Percentiles rank a stretch among this genome's conserved stretches.
Evolutionary conservation across 2,888 invertebrate genomes (phyloP).

Genomic region (Trissolcus brochymenae): DNA sequence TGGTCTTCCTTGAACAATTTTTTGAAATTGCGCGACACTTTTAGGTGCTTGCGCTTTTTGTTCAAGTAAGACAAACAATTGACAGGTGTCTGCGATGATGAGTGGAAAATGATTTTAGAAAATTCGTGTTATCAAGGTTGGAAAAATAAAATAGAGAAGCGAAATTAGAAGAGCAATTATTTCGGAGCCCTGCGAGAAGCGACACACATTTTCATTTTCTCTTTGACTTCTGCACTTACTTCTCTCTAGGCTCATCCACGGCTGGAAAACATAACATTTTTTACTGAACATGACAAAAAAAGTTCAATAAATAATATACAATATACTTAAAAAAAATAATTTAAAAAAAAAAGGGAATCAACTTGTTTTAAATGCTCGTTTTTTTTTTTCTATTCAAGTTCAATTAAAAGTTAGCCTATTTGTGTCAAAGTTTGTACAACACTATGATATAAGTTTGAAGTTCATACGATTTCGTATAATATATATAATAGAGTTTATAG

Average conservation of each 20-base stretch:
- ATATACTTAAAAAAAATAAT: too few relatives aligned
- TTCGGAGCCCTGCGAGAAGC: constrained; percentile 66
- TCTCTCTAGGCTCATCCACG: constrained; percentile 96
- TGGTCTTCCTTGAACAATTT: constrained; percentile 12
- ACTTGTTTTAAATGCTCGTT: too few relatives aligned
- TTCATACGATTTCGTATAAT: too few relatives aligned
- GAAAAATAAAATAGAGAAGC: constrained; percentile 16
- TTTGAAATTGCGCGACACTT: background rate
- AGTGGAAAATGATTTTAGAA: background rate
- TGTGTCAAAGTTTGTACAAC: too few relatives aligned
- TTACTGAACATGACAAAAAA: constrained; percentile 16
- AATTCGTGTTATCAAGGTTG: background rate
- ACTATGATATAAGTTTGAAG: too few relatives aligned
- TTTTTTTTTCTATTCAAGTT: too few relatives aligned
- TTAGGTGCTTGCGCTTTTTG: background rate
- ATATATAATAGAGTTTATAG: too few relatives aligned
- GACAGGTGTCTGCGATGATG: background rate
- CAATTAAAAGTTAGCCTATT: too few relatives aligned
- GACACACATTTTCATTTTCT: constrained; percentile 58
- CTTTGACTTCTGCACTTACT: constrained; percentile 82
- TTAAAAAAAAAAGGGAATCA: too few relatives aligned
- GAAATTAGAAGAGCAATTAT: constrained; percentile 36
- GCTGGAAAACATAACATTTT: constrained; percentile 83
- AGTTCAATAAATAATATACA: background rate
- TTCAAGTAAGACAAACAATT: too few relatives aligned